Conservation (phyloP, 2,797 vertebrate species). For the Lycodopsis pacificus region DNA sequence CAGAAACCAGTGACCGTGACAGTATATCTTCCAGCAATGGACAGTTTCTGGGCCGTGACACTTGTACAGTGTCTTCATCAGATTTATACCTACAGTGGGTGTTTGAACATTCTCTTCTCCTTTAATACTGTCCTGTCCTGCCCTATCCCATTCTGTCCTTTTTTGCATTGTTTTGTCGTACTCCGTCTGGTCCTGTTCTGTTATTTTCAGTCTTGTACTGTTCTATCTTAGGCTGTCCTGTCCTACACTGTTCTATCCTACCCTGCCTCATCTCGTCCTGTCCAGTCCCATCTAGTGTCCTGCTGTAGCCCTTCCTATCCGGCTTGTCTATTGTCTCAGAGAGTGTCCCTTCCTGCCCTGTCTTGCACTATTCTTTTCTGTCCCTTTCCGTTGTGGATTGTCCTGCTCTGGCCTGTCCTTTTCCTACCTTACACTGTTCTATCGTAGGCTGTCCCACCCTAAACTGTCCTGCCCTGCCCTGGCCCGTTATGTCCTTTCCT, state of each 20-base stretch:
- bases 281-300: neutral
- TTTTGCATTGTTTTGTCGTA: neutral
- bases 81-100: neutral
- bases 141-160: neutral
- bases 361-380: neutral
- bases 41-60: slow-evolving; percentile 10
- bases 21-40: slow-evolving; percentile 15
- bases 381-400: neutral
- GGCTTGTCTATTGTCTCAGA: neutral
- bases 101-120: slow-evolving; percentile 2
- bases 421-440: neutral
- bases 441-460: neutral
- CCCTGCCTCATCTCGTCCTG: neutral
- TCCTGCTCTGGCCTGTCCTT: neutral
- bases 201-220: neutral
- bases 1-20: slow-evolving; percentile 40
- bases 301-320: neutral
- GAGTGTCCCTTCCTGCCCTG: neutral
- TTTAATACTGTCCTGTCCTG: neutral
- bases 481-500: neutral
- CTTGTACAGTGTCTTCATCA: slow-evolving; percentile 11
- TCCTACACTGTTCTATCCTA: neutral
- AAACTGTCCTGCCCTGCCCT: neutral
- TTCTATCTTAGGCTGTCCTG: neutral
- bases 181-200: neutral